Percentiles rank a stretch among this genome's conserved stretches.
These are phyloP conservation scores for Rhipidura dahli DNA, from an alignment of 2,113 vertebrate species.

Conservation along the genomic window DNA sequence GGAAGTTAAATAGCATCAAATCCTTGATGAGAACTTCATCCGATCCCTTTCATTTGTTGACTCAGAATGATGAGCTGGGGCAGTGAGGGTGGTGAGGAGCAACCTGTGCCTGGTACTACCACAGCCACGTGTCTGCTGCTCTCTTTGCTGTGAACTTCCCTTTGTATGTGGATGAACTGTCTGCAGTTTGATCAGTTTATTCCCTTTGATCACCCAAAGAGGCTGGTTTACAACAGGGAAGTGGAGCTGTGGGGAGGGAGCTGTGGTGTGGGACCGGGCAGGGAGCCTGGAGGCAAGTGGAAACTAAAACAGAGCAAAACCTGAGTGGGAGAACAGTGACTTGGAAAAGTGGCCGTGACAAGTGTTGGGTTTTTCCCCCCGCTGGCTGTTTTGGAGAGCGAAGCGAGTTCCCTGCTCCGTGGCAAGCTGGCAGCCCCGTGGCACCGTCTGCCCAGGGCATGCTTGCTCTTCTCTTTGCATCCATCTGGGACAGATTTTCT, in stretches of 20 bases:
- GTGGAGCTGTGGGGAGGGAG: background rate
- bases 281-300: background rate
- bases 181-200: background rate
- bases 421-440: background rate
- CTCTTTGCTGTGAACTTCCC: background rate
- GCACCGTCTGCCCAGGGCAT: background rate
- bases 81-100: background rate
- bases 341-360: background rate
- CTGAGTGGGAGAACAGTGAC: background rate
- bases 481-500: background rate
- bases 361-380: background rate
- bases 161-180: background rate
- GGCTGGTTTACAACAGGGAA: background rate
- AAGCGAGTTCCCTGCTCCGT: background rate
- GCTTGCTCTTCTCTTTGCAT: background rate
- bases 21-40: background rate
- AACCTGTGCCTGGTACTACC: background rate
- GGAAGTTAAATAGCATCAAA: background rate
- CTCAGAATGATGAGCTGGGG: background rate
- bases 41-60: background rate
- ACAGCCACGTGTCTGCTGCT: background rate
- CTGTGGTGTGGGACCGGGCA: accelerated
- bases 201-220: background rate
- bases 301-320: background rate
- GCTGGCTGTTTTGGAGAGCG: background rate